A percentile compares a stretch with the other conserved stretches of the same genome.
These are phyloP conservation scores for Plemyria rubiginata DNA, from an alignment of 2,888 invertebrate species.

Conservation along the genomic window DNA sequence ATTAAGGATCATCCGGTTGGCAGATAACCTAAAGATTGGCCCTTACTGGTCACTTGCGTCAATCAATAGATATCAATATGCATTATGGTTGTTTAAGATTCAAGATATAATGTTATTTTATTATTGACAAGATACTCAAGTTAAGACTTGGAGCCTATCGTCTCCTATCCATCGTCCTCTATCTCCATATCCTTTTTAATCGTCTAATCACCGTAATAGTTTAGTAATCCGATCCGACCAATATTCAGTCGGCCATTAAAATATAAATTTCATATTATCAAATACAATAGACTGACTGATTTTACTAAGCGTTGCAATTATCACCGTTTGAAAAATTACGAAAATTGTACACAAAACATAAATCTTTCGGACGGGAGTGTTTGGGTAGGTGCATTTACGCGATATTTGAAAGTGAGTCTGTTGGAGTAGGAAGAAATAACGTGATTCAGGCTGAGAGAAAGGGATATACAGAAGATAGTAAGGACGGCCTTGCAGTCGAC, in stretches of 20 bases:
- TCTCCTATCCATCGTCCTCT: too few species aligned
- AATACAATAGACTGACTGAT: background rate
- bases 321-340: slow-evolving; percentile 42
- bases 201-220: slow-evolving; percentile 46
- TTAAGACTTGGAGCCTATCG: slow-evolving; percentile 48
- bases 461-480: slow-evolving; percentile 70
- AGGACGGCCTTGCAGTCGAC: slow-evolving; percentile 74
- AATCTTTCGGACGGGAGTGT: slow-evolving; percentile 55
- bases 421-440: slow-evolving; percentile 52
- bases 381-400: slow-evolving; percentile 68
- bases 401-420: slow-evolving; percentile 68
- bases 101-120: slow-evolving; percentile 55
- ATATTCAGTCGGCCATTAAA: slow-evolving; percentile 8
- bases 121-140: slow-evolving; percentile 60
- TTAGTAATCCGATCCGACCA: slow-evolving; percentile 4
- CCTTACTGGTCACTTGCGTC: slow-evolving; percentile 68
- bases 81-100: slow-evolving; percentile 49
- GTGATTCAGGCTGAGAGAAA: slow-evolving; percentile 45
- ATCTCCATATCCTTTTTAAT: slow-evolving; percentile 24
- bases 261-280: background rate
- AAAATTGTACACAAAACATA: slow-evolving; percentile 57
- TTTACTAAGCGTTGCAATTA: slow-evolving; percentile 39
- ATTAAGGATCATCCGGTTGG: slow-evolving; percentile 57
- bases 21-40: slow-evolving; percentile 68
- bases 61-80: slow-evolving; percentile 56